phyloP scores from a whole-genome alignment of 2,113 vertebrate species.

The Erythrolamprus reginae region DNA sequence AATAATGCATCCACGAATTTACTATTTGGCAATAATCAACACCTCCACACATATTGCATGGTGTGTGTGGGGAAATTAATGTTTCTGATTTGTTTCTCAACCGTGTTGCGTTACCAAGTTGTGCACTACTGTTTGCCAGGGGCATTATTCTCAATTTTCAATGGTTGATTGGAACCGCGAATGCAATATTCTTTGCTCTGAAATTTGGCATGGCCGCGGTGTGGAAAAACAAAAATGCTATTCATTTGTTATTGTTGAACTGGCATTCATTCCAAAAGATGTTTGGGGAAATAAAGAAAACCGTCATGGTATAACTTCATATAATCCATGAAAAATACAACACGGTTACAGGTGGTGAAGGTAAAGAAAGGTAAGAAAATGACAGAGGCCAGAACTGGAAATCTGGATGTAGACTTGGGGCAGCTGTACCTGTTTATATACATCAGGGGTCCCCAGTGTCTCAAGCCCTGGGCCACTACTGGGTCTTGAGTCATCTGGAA shows the following conservation, averaged over 20 bases:
- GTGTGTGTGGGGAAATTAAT: slow-evolving; percentile 1
- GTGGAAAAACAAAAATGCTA: not conserved
- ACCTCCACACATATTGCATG: not conserved
- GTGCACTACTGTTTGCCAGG: slow-evolving; percentile 1
- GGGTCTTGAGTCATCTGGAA: not conserved
- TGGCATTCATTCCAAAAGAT: not conserved
- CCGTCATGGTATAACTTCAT: not conserved
- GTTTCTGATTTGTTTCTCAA: slow-evolving; percentile 11
- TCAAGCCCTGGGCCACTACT: too few relatives aligned
- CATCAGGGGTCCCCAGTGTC: not conserved
- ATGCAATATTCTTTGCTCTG: slow-evolving; percentile 1
- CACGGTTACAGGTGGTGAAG: not conserved
- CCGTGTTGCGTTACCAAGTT: not conserved
- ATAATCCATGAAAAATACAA: not conserved
- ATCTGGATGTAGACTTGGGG: not conserved
- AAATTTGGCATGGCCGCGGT: slow-evolving; percentile 1
- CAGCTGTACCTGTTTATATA: not conserved
- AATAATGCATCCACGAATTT: slow-evolving; percentile 19
- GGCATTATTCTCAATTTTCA: slow-evolving; percentile 23
- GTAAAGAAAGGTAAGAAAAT: not conserved
- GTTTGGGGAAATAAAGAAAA: not conserved
- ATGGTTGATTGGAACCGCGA: slow-evolving; percentile 6
- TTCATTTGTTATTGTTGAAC: slow-evolving; percentile 10
- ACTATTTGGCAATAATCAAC: slow-evolving; percentile 17
- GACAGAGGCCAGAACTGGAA: not conserved